Base-by-base conservation (phyloP, 2,797 vertebrate species). In the Halcyon smyrnensis region DNA sequence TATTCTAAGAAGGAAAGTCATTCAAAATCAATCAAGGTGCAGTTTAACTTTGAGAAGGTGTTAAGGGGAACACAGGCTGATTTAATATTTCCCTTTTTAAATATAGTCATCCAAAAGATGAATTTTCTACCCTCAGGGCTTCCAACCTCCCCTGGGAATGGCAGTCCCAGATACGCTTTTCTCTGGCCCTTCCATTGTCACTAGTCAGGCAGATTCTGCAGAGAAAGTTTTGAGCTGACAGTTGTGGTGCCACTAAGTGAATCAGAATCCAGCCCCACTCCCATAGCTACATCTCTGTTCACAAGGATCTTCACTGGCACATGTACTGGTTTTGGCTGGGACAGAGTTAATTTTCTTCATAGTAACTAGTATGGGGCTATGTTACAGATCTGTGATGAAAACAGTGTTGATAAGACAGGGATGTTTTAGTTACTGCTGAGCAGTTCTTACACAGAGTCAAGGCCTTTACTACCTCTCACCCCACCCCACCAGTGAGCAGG, bases 71-170 rank as follows among this genome's bases (percentile, higher is more conserved):
- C 57, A 70, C 16, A 64, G 74, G 15, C 34, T 85, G 64, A 87
- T 80, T 90, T 91, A 74, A 37, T 84, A 80, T 67, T 71, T 83
- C 75, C 64, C 39, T 77, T 9, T 30, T 74, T 53, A 95, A 89
- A 94, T 54, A 74, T 1, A 8, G 18, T 92, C 41, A 93, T 64
- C 7, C 48, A 92, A 91, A 84, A 86, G 43, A 74, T 50, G 56
- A 91, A 28, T 84, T 84, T 89, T 90, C 63, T 90, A 27, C 34
- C 87, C 81, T 62, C 48, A 62, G 71, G 80, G 70, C 41, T 94
- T 67, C 65, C 30, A 79, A 39, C 23, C 32, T 69, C 73, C 41
- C 34, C 70, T 45, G 37, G 23, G 46, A 79, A 60, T 2, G 3
- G 67, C 63, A 93, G 83, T 20, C 80, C 34, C 60, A 91, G 70